phyloP scores from a whole-genome alignment of 1,140 invertebrate genomes.

The Drosophila rhopaloa region DNA sequence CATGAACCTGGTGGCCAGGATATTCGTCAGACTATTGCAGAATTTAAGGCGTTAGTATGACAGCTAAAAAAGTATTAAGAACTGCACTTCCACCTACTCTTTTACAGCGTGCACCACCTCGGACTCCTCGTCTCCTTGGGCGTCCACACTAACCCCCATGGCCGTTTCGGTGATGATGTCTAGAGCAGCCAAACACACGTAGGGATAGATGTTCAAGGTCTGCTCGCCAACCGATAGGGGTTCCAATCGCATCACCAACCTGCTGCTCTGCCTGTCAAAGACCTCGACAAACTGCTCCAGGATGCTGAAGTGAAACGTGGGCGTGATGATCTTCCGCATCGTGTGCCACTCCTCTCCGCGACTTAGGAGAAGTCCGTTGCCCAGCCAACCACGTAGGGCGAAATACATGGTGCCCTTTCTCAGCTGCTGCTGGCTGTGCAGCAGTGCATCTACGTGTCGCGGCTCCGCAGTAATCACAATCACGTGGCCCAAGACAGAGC shows the following conservation, averaged over 20 bases:
- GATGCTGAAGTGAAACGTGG: conserved; percentile 94
- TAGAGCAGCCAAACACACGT: conserved; percentile 55
- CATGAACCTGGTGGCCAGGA: conserved; percentile 61
- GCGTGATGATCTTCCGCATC: conserved; percentile 87
- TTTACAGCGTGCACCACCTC: conserved; percentile 89
- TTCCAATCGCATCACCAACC: conserved; percentile 86
- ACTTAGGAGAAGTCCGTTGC: conserved; percentile 88
- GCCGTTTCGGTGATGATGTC: conserved; percentile 89
- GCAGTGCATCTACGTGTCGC: conserved; percentile 55
- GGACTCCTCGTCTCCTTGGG: conserved; percentile 89
- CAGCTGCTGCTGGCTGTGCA: conserved; percentile 66
- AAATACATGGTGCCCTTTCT: conserved; percentile 75
- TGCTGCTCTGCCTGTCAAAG: conserved; percentile 88
- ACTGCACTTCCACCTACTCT: conserved; percentile 85
- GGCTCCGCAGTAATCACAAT: conserved; percentile 84
- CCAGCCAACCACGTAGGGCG: conserved; percentile 87
- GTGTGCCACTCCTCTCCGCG: conserved; percentile 58
- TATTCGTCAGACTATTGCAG: conserved; percentile 54
- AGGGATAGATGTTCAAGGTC: conserved; percentile 54
- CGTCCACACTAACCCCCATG: conserved; percentile 91
- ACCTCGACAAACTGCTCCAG: conserved; percentile 90
- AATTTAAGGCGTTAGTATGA: background rate
- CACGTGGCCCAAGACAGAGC: conserved; percentile 85
- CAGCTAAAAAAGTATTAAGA: background rate
- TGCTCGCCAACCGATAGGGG: conserved; percentile 64